Conservation (phyloP, 2,888 invertebrate genomes). For the Ophion slaviceki region DNA sequence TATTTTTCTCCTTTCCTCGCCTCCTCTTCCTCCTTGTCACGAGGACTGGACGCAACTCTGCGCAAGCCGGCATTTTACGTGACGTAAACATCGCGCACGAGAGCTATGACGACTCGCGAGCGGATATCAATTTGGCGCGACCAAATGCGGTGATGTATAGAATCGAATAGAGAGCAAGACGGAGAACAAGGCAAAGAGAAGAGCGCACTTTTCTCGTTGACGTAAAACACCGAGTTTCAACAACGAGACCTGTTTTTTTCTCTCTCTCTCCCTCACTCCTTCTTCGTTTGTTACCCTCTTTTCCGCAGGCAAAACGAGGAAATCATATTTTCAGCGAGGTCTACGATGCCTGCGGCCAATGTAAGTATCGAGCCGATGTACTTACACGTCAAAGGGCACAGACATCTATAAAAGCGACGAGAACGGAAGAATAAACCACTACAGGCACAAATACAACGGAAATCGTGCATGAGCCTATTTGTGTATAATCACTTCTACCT, state of each 20-base stretch:
- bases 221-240: conserved; percentile 39
- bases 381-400: conserved; percentile 52
- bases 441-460: conserved; percentile 41
- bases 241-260: background rate
- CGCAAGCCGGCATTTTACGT: conserved; percentile 47
- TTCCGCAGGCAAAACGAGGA: conserved; percentile 21
- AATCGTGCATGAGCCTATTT: conserved; percentile 25
- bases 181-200: background rate
- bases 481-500: conserved; percentile 7
- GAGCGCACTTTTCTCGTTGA: conserved; percentile 40
- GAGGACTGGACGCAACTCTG: background rate
- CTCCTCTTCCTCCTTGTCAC: background rate
- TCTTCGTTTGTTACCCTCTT: conserved; percentile 6
- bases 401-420: conserved; percentile 28
- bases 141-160: background rate
- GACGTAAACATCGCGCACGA: conserved; percentile 37
- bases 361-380: conserved; percentile 39
- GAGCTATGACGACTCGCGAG: conserved; percentile 15
- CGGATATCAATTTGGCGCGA: conserved; percentile 56
- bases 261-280: background rate
- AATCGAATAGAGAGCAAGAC: background rate
- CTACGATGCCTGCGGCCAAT: conserved; percentile 22
- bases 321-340: conserved; percentile 51
- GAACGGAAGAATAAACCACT: conserved; percentile 15
- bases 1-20: background rate